Evolutionary conservation across 2,797 vertebrate species (phyloP), one percentile per base, ranked within the genome.

Genomic region (Moxostoma hubbsi): DNA sequence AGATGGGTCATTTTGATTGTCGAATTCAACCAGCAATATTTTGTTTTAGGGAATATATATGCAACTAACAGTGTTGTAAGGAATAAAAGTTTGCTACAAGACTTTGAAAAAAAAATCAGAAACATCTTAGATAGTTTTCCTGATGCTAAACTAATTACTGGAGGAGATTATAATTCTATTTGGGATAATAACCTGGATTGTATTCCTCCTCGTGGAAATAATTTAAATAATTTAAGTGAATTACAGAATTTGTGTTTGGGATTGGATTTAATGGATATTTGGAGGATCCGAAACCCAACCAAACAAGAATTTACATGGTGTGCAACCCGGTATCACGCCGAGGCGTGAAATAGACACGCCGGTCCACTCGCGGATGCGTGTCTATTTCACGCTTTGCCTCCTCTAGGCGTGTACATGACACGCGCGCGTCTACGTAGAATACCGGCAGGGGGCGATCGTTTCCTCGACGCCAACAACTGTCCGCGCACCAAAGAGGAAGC

Each of bases 41-140:
- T 66, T 66, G 46, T 66, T 9, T 50, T 66, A 6, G 64, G 46
- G 64, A 18, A 66, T 18, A 50, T 66, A 18, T 46, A 49, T 66
- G 9, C 64, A 66, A 18, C 46, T n/a, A 66, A 66, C 2, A n/a
- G 15, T 18, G 46, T 16, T 49, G 8, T 15, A 16, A 49, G n/a
- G 5, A 18, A 16, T 4, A 49, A 49, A 16, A 11, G 9, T 0
- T 50, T 66, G 18, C 9, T 18, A 7, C 15, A 18, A 18, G 64
- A 50, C 6, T 50, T 45, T 62, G 36, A 62, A 13, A 36, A 50
- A 66, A n/a, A 50, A 16, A 64, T 15, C 8, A 6, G 6, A 67
- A 18, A 51, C 15, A 50, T 5, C 3, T 49, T 7, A 9, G 46
- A 49, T 7, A 7, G 15, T 18, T 66, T 66, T 49, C 3, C 1